Evolutionary conservation across 2,113 vertebrate species (phyloP).

Genomic region (Calidris pygmaea): DNA sequence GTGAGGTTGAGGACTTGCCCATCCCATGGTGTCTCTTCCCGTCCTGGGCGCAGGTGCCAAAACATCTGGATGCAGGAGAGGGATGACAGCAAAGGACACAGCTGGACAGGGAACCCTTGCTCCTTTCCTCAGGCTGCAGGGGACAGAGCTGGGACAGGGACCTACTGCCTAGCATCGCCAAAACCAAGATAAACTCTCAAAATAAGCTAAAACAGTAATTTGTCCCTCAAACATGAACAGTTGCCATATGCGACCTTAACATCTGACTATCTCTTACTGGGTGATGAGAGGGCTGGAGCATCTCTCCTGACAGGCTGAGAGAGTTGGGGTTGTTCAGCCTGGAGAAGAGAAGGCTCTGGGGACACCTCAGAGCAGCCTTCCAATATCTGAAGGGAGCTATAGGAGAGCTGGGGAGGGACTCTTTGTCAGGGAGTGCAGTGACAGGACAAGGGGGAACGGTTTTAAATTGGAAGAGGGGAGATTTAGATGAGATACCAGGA

Average conservation of each 20-base stretch:
- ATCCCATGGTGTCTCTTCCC: background rate
- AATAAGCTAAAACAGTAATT: background rate
- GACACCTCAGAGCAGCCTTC: no score
- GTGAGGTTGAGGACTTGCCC: background rate
- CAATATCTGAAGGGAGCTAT: no score
- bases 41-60: no score
- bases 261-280: background rate
- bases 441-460: no score
- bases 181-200: background rate
- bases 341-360: no score
- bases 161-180: rapidly evolving
- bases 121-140: background rate
- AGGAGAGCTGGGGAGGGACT: no score
- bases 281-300: no score
- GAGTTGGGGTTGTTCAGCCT: no score
- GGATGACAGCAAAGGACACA: background rate
- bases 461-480: no score
- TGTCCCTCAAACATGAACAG: background rate
- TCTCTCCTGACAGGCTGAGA: no score
- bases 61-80: background rate
- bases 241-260: background rate
- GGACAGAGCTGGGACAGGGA: background rate
- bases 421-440: no score
- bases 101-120: background rate
- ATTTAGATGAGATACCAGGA: no score